Conservation (phyloP, 2,113 vertebrate species). For the Arothron firmamentum region DNA sequence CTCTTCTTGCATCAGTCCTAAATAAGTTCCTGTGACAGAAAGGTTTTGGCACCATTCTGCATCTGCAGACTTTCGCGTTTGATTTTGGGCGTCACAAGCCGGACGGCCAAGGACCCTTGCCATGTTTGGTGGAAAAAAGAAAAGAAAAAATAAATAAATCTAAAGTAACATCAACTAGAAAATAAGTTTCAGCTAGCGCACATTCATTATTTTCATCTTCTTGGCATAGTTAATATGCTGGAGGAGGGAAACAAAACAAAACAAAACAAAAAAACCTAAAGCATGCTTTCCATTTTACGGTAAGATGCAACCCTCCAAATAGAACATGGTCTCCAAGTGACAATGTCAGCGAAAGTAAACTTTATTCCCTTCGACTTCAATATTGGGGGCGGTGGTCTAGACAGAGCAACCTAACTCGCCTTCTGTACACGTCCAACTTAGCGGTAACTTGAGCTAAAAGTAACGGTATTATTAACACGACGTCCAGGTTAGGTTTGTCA, state of each 20-base stretch:
- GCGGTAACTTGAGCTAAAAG: not conserved
- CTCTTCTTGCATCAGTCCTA: slow-evolving; percentile 8
- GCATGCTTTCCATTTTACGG: not conserved
- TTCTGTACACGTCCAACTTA: slow-evolving; percentile 7
- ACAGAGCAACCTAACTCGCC: slow-evolving; percentile 21
- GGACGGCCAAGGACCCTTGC: slow-evolving; percentile 3
- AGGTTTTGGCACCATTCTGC: not conserved
- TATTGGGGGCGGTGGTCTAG: slow-evolving; percentile 40
- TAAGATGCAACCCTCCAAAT: slow-evolving; percentile 11
- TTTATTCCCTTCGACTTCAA: slow-evolving; percentile 20
- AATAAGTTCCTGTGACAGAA: slow-evolving; percentile 1
- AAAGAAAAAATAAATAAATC: slow-evolving; percentile 17
- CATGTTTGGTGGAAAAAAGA: slow-evolving; percentile 5
- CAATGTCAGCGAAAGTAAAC: slow-evolving; percentile 21
- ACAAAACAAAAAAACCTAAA: slow-evolving; percentile 11
- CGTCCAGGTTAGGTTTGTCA: not conserved
- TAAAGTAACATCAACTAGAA: slow-evolving; percentile 6
- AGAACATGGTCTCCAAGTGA: slow-evolving; percentile 30
- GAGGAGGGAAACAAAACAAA: not conserved
- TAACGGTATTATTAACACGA: not conserved
- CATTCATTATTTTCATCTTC: too few species aligned
- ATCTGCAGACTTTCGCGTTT: not conserved
- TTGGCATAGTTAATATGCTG: not conserved
- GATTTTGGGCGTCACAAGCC: slow-evolving; percentile 7
- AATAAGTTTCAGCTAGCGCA: slow-evolving; percentile 5